Evolutionary conservation across 2,888 invertebrate genomes (phyloP).

Genomic region (Phalangium opilio): DNA sequence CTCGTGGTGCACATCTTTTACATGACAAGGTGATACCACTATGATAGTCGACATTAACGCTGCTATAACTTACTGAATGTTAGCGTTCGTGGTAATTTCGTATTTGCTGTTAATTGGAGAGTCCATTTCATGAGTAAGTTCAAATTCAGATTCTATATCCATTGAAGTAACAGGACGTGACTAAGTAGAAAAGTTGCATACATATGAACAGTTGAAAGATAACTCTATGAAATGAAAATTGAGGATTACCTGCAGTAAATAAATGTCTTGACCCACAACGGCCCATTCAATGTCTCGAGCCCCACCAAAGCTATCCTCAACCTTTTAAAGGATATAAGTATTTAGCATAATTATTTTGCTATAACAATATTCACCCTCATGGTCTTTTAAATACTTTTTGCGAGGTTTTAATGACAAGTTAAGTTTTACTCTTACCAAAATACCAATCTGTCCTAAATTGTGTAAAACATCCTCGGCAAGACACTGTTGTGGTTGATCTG

Average conservation of each 20-base stretch:
- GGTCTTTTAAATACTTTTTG: no score
- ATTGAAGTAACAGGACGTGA: slow-evolving; percentile 60
- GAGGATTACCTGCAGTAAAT: slow-evolving; percentile 40
- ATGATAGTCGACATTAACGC: no score
- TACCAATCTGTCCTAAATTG: no score
- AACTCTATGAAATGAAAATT: not conserved
- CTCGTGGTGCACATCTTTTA: no score
- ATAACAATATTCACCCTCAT: no score
- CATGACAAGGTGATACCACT: no score
- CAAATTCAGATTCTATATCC: slow-evolving; percentile 50
- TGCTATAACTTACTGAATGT: slow-evolving; percentile 14
- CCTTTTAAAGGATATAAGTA: slow-evolving; percentile 19
- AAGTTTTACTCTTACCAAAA: no score
- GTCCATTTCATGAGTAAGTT: slow-evolving; percentile 62
- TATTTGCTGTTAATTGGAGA: slow-evolving; percentile 5
- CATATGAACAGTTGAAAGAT: no score
- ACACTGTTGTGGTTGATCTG: no score
- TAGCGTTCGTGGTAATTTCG: slow-evolving; percentile 12
- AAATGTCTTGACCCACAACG: slow-evolving; percentile 37
- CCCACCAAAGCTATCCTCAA: slow-evolving; percentile 51
- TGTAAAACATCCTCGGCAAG: no score
- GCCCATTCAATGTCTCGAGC: slow-evolving; percentile 73
- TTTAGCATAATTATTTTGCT: no score
- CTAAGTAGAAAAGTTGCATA: slow-evolving; percentile 5
- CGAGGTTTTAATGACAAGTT: no score